These are phyloP conservation scores for Periparus ater DNA, from an alignment of 2,797 vertebrate species.

Conservation along the genomic window DNA sequence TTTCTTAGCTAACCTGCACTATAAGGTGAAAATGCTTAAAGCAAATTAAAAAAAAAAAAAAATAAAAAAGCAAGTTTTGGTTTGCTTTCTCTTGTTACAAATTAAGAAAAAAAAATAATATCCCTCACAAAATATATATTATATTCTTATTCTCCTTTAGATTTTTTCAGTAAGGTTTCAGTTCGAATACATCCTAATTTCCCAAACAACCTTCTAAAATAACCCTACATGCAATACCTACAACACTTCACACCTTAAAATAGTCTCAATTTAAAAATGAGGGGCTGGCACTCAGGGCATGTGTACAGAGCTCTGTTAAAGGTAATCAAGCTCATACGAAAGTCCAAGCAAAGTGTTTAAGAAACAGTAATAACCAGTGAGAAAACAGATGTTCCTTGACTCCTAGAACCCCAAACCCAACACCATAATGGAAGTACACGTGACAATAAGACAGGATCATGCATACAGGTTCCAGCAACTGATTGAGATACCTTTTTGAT, in stretches of 20 bases:
- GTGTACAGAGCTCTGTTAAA: background rate
- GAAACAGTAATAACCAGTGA: background rate
- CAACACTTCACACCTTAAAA: background rate
- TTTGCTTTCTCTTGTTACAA: background rate
- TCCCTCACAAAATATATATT: background rate
- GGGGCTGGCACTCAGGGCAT: background rate
- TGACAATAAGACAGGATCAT: background rate
- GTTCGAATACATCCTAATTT: background rate
- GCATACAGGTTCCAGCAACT: background rate
- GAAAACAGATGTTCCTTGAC: background rate
- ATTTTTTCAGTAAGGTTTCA: background rate
- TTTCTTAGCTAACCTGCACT: background rate
- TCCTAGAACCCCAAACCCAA: background rate
- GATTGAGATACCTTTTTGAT: background rate
- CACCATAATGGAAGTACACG: background rate
- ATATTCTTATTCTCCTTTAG: background rate
- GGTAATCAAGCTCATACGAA: rapidly evolving
- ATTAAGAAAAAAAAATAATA: background rate
- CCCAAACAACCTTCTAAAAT: background rate
- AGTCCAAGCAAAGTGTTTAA: background rate
- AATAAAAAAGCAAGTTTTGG: background rate
- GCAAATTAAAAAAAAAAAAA: rapidly evolving
- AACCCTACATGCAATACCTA: background rate
- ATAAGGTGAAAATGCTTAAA: background rate
- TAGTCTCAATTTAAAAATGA: background rate